A percentile compares a stretch with the other conserved stretches of the same genome.
These are phyloP conservation scores for Rhinophrynus dorsalis DNA, from an alignment of 2,797 vertebrate genomes.

Conservation along the genomic window DNA sequence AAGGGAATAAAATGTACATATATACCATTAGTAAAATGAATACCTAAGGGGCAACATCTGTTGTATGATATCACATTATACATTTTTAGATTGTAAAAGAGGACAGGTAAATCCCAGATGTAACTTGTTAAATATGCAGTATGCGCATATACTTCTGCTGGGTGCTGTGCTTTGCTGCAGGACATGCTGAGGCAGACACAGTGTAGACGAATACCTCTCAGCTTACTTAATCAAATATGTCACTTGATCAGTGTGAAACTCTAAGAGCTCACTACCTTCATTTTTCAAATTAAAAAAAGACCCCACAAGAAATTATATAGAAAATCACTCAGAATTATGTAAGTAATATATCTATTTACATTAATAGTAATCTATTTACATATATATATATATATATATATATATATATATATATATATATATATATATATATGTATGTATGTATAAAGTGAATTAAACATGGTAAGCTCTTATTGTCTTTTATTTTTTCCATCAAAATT, in stretches of 20 bases:
- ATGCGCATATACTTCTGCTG: slow-evolving; percentile 40
- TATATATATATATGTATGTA: too few species aligned
- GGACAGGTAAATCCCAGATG: slow-evolving; percentile 31
- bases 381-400: too few species aligned
- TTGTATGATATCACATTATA: background rate
- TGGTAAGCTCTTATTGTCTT: too few species aligned
- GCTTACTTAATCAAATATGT: slow-evolving; percentile 55
- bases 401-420: too few species aligned
- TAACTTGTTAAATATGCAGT: slow-evolving; percentile 46
- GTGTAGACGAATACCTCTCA: slow-evolving; percentile 48
- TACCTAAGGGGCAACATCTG: background rate
- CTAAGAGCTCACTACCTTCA: slow-evolving; percentile 48
- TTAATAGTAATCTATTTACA: too few species aligned
- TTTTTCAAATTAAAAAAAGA: slow-evolving; percentile 53
- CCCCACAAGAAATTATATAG: slow-evolving; percentile 53
- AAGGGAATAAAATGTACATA: background rate
- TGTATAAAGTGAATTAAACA: too few species aligned
- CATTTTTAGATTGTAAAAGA: slow-evolving; percentile 12
- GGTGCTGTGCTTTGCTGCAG: slow-evolving; percentile 49
- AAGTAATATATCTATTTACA: too few species aligned
- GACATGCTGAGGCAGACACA: slow-evolving; percentile 53
- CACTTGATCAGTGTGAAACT: slow-evolving; percentile 58
- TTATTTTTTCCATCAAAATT: slow-evolving; percentile 7
- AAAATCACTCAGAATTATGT: slow-evolving; percentile 44
- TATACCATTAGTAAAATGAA: slow-evolving; percentile 9